Base-by-base conservation (phyloP, 2,888 invertebrate species). In the Synergus laeviventris region DNA sequence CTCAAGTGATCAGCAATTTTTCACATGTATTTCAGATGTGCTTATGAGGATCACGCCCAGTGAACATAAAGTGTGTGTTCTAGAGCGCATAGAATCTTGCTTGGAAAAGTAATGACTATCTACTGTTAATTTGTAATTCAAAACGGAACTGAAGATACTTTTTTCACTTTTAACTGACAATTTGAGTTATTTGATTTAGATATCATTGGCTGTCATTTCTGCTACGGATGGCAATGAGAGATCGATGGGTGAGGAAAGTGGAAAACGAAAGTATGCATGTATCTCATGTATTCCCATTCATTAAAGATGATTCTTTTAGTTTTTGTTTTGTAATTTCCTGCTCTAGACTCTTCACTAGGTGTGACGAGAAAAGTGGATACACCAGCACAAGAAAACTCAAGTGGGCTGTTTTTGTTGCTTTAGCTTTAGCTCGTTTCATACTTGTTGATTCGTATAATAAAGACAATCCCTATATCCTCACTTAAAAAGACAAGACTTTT, bases 1-100 rank as follows among this genome's bases (percentile, higher is more conserved):
- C 62, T 74, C 56, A 39, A 24, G 21, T 21, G 18, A 62, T 36
- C n/a, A 62, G 42, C 42, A 38, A 70, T 74, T 62, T 49, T 74
- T 56, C 59, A 73, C 31, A 49, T 45, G 61, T 73, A 73, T 70
- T 74, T 80, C 73, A 77, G 60, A 73, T 45, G 73, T 78, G 74
- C 74, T 80, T 81, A 83, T 81, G 82, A 85, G 86, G 83, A 87
- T 83, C 80, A 82, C 84, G 82, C 82, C 85, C 86, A 84, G 82
- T 76, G 78, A 84, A 85, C 84, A 85, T 89, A 88, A 90, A 87
- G 87, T 87, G 89, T 89, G 91, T 86, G 91, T 91, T 91, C 86
- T 84, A 90, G 91, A 91, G 91, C 91, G 90, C 87, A 81, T 87
- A 90, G 85, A 87, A 80, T 76, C 74, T 54, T 42, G 74, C 78